A percentile compares a stretch with the other conserved stretches of the same genome.
Conservation (phyloP, 2,797 vertebrate genomes). For the Phaenicophaeus curvirostris region DNA sequence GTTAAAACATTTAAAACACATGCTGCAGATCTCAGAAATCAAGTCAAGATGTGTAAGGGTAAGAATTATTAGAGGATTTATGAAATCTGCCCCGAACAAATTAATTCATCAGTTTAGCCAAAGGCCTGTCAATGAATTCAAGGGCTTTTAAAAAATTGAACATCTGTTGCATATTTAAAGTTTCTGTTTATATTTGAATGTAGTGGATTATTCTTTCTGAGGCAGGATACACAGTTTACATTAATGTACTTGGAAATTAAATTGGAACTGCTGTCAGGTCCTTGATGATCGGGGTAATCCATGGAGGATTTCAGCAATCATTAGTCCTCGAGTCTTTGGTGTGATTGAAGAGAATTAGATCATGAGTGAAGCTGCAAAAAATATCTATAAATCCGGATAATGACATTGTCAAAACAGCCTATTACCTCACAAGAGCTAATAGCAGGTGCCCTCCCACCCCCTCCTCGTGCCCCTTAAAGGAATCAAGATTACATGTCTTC, state of each 20-base stretch:
- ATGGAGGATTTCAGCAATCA: conserved; percentile 27
- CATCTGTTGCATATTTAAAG: conserved; percentile 80
- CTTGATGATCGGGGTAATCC: conserved; percentile 44
- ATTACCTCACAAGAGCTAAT: neutral
- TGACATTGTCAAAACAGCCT: conserved; percentile 35
- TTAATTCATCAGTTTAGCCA: conserved; percentile 82
- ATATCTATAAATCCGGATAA: conserved; percentile 19
- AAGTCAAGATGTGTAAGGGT: conserved; percentile 80
- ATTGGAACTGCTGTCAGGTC: conserved; percentile 60
- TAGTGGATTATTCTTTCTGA: conserved; percentile 69
- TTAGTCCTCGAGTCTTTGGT: neutral
- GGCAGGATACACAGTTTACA: conserved; percentile 61
- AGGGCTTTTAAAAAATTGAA: conserved; percentile 75
- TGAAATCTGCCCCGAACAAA: conserved; percentile 79
- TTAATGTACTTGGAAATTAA: conserved; percentile 59
- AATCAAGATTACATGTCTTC: neutral
- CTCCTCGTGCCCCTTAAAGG: too few relatives aligned
- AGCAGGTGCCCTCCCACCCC: too few relatives aligned
- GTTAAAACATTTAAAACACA: conserved; percentile 82
- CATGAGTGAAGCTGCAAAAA: conserved; percentile 26
- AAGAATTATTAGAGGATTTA: conserved; percentile 83
- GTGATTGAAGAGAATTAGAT: conserved; percentile 41
- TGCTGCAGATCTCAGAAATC: conserved; percentile 78
- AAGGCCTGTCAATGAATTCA: conserved; percentile 80
- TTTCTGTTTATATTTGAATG: conserved; percentile 74